Evolutionary conservation across 2,888 invertebrate species (phyloP).

Genomic region (Xylota sylvarum): DNA sequence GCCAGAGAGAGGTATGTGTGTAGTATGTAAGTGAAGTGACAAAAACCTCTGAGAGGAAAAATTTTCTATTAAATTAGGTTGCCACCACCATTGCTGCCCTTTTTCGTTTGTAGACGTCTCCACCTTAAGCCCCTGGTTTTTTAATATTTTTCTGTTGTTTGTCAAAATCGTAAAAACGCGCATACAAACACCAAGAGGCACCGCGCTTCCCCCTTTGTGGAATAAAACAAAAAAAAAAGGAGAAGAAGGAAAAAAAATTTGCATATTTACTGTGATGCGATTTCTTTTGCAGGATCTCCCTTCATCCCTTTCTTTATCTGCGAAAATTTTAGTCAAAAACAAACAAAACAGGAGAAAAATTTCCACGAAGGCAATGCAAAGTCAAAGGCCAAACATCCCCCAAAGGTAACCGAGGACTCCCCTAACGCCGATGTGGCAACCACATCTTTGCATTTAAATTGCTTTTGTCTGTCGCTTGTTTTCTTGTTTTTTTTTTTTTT

Average conservation of each 20-base stretch:
- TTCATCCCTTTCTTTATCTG: conserved; percentile 13
- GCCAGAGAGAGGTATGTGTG: no score
- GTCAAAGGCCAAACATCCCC: conserved; percentile 63
- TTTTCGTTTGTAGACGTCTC: background rate
- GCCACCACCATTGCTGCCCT: background rate
- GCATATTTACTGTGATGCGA: conserved; percentile 51
- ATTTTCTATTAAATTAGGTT: conserved; percentile 19
- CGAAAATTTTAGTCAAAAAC: conserved; percentile 21
- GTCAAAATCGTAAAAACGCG: conserved; percentile 40
- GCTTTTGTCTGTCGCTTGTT: conserved; percentile 65
- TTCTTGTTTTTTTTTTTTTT: conserved; percentile 27
- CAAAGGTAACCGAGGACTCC: conserved; percentile 49
- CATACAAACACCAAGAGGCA: conserved; percentile 25
- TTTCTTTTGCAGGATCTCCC: conserved; percentile 1
- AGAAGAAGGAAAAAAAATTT: conserved; percentile 31
- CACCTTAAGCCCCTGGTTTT: background rate
- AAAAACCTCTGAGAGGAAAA: background rate
- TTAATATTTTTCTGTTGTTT: conserved; percentile 26
- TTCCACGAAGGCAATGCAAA: conserved; percentile 31
- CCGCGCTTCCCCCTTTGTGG: background rate
- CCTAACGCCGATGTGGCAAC: conserved; percentile 53
- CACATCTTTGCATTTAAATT: conserved; percentile 71
- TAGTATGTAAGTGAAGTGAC: background rate
- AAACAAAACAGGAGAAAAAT: conserved; percentile 7
- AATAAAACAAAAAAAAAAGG: no score